Evolutionary conservation across 2,113 vertebrate genomes (phyloP), one percentile per base, ranked within the genome.

Genomic region (Tragelaphus imberbis): DNA sequence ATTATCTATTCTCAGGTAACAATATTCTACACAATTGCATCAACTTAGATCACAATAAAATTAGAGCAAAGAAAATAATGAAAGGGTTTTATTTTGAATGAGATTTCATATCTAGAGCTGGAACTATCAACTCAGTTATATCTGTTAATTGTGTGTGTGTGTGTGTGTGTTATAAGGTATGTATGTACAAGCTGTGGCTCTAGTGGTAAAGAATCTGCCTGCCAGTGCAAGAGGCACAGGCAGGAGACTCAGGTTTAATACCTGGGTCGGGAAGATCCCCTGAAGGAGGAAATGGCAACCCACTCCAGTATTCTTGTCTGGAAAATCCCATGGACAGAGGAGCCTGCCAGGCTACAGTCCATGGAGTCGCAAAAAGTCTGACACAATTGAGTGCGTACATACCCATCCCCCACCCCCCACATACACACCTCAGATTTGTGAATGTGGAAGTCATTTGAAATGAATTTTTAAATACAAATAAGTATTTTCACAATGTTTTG

Each of bases 31-130:
- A 79, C 15, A 77, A 9, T 40, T 44, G 15, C 7, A 19, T 75
- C 40, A 77, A 23, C 6, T 93, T 88, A 51, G 47, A 82, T 47
- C 16, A 87, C 9, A 97, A 30, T 65, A 96, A 91, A 92, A 89
- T 61, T 79, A 44, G 4, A 6, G 21, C n/a, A 92, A 87, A 80
- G 51, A 47, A 63, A 8, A 15, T 51, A 95, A 30, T 89, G 68
- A 90, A 89, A 40, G 25, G 13, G 13, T 71, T 97, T 97, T 94
- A 47, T 92, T 94, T 65, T 75, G 47, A 79, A 51, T 68, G 21
- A 90, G 13, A 84, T 80, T 82, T 79, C 92, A 84, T 11, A 75
- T 80, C 71, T 88, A 40, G 27, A 36, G 16, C 40, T 90, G 53
- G 5, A 89, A 92, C 25, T 80, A 44, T 61, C 25, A 68, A 28